phyloP scores from a whole-genome alignment of 2,888 invertebrate genomes.

The Invenusta paracnida region DNA sequence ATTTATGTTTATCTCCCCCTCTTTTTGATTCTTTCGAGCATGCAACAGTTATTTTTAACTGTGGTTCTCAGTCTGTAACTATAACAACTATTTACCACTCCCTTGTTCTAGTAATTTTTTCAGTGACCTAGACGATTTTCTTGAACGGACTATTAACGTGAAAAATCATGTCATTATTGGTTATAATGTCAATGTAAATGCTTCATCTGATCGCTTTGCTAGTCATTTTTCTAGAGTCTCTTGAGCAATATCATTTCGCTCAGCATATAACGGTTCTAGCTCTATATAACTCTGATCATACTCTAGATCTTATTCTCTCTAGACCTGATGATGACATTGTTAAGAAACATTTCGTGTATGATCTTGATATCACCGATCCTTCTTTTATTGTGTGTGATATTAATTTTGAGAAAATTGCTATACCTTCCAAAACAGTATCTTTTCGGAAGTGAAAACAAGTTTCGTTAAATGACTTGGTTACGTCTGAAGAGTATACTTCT shows the following conservation, averaged over 20 bases:
- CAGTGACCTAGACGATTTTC: not conserved
- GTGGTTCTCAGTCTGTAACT: not conserved
- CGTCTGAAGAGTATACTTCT: not conserved
- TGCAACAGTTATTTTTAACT: not conserved
- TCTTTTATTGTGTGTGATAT: not conserved
- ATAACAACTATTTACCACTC: not conserved
- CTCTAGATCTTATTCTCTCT: not conserved
- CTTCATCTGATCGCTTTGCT: not conserved
- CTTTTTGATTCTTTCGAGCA: not conserved
- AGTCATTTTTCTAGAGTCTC: not conserved
- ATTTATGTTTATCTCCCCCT: not conserved
- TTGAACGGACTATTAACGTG: not conserved
- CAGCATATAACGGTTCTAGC: not conserved
- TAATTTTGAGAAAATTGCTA: not conserved
- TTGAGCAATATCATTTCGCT: not conserved
- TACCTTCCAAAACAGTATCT: not conserved
- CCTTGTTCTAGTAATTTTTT: not conserved
- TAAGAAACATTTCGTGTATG: not conserved
- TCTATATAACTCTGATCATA: not conserved
- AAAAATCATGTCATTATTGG: not conserved
- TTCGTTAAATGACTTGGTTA: not conserved
- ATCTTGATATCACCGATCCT: not conserved
- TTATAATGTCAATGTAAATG: not conserved
- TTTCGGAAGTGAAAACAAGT: not conserved
- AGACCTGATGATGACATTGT: not conserved